phyloP scores from a whole-genome alignment of 2,797 vertebrate species.

The Gadopsis bispinosus region DNA sequence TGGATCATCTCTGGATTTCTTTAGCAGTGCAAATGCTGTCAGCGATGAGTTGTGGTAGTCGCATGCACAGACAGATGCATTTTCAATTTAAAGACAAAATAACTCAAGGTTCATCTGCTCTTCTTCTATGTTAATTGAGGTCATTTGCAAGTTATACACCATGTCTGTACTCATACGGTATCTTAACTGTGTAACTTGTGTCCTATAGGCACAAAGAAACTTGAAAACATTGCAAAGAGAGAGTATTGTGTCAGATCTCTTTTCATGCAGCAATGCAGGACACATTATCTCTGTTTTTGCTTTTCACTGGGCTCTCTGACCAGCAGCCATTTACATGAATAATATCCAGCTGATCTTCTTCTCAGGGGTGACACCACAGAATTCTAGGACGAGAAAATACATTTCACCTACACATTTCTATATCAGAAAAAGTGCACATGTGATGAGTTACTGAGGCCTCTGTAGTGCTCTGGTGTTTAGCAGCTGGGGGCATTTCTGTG shows the following conservation, averaged over 20 bases:
- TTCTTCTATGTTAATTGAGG: not conserved
- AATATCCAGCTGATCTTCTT: constrained; percentile 19
- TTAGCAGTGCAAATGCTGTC: not conserved
- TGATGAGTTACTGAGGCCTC: constrained; percentile 42
- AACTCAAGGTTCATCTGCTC: not conserved
- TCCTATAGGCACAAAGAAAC: constrained; percentile 11
- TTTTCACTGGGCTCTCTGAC: not conserved
- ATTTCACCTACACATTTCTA: constrained; percentile 45
- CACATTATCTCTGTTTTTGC: not conserved
- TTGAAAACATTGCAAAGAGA: not conserved
- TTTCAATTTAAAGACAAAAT: not conserved
- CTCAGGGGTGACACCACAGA: not conserved
- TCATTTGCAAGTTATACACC: not conserved
- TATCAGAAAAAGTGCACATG: constrained; percentile 27
- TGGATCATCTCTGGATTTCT: not conserved
- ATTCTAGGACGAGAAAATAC: constrained; percentile 21
- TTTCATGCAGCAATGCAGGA: constrained; percentile 11
- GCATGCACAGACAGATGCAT: not conserved
- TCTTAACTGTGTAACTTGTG: constrained; percentile 13
- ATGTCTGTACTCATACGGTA: not conserved
- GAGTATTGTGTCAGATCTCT: not conserved
- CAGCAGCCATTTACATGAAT: not conserved
- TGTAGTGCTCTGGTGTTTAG: constrained; percentile 40
- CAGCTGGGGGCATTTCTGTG: constrained; percentile 61
- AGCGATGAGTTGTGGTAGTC: not conserved